These are phyloP conservation scores for Laupala kohalensis DNA, from an alignment of 1,140 invertebrate species.

Conservation along the genomic window DNA sequence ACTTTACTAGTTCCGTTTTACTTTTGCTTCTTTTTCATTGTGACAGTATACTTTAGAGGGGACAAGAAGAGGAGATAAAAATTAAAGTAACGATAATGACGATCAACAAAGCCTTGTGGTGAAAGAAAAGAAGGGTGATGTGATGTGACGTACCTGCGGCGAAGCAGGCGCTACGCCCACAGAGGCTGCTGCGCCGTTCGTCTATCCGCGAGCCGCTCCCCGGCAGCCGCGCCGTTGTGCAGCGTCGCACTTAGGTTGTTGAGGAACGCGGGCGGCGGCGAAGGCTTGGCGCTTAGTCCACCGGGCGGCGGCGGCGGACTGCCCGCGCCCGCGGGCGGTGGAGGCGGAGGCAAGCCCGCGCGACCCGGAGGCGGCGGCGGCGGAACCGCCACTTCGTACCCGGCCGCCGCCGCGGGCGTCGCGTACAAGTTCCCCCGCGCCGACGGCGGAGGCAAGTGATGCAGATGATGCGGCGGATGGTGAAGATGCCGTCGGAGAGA, in stretches of 20 bases:
- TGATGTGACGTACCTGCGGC: constrained; percentile 8
- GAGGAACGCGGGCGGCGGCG: constrained; percentile 7
- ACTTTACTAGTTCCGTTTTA: too few relatives aligned
- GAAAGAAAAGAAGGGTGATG: too few relatives aligned
- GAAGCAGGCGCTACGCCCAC: constrained; percentile 13
- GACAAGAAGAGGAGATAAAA: too few relatives aligned
- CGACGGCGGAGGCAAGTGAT: neutral
- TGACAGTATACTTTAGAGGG: too few relatives aligned
- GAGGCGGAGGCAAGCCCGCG: neutral
- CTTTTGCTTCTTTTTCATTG: too few relatives aligned
- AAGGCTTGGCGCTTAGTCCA: neutral
- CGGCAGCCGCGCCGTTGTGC: constrained; percentile 2
- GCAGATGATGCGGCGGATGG: neutral
- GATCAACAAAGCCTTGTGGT: too few relatives aligned
- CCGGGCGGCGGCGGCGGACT: too few relatives aligned
- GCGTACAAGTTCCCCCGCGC: neutral
- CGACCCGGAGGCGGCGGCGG: neutral
- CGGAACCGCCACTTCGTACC: too few relatives aligned
- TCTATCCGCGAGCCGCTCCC: neutral
- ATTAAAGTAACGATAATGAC: too few relatives aligned
- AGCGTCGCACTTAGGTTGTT: constrained; percentile 3
- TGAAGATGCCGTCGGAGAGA: neutral
- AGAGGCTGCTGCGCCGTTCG: constrained; percentile 1
- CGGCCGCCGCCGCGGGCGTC: neutral
- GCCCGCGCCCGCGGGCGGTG: neutral